Base-by-base conservation (phyloP, 2,113 vertebrate genomes). In the Centrocercus urophasianus region DNA sequence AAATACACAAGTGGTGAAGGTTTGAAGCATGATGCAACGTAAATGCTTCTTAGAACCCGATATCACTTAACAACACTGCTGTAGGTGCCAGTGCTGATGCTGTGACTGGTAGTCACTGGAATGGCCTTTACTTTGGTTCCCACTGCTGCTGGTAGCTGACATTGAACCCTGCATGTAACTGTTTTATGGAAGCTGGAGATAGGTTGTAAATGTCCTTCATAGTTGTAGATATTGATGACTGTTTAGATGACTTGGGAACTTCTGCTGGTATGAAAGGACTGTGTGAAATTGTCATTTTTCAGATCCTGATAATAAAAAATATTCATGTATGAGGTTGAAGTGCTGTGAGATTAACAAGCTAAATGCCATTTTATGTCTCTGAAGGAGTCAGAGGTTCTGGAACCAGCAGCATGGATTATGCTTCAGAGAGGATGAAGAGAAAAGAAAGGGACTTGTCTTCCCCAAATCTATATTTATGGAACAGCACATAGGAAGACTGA, bases 11-110 rank as follows among this genome's bases (percentile, higher is more conserved):
- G 45, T 9, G 25, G 38, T 28, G 60, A 65, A 74, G 22, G 32
- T 50, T 83, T 87, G 83, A 60, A 71, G 19, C 11, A 1, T 28
- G 40, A n/a, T 63, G 50, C 45, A 32, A 0, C 0, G 9, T 1
- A 3, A 65, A 45, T 19, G 38, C 17, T 17, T 66, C 67, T 79
- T 59, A 66, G 43, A 66, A 17, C 30, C 21, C 47, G 57, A 76
- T 50, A 27, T 80, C 34, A 15, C 74, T 60, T 65, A n/a, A 32
- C 0, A 1, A 28, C 1, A 3, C 63, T 50, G 78, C 56, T 86
- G 42, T 38, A 48, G 64, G 36, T 78, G 36, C 11, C 52, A 52
- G 28, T 30, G 72, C 63, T 80, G 83, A 42, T 14, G 32, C 34
- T 3, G 2, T 63, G 66, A 38, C 65, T 59, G 54, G 4, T 16